These are phyloP conservation scores for Ganaspis sp. DNA, from an alignment of 1,140 invertebrate species.

Conservation along the genomic window DNA sequence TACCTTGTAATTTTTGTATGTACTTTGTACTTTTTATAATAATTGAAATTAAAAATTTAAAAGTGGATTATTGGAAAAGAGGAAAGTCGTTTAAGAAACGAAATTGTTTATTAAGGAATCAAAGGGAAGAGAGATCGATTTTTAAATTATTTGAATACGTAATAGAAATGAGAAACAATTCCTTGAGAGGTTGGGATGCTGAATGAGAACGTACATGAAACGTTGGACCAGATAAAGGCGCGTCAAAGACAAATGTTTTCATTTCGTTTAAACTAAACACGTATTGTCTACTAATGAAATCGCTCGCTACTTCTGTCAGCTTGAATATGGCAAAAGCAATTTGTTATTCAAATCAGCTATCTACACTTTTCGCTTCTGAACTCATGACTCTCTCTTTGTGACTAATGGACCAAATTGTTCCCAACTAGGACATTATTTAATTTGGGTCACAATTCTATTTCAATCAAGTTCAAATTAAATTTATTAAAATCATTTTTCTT, in stretches of 20 bases:
- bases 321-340: background rate
- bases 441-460: background rate
- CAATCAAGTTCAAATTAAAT: background rate
- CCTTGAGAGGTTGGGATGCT: background rate
- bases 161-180: background rate
- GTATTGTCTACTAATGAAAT: background rate
- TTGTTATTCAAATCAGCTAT: slow-evolving; percentile 10
- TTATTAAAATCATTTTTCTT: background rate
- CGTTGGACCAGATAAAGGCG: slow-evolving; percentile 3
- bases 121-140: background rate
- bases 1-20: too few species aligned
- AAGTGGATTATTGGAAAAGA: background rate
- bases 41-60: background rate
- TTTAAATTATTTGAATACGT: slow-evolving; percentile 8
- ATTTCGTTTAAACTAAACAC: slow-evolving; percentile 16
- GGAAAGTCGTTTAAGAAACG: background rate
- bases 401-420: background rate
- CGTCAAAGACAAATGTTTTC: slow-evolving; percentile 9
- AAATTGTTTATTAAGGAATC: background rate
- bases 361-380: background rate
- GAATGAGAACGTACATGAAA: background rate
- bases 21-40: too few species aligned
- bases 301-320: background rate
- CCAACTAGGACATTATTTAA: background rate
- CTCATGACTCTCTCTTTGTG: background rate